A percentile compares a stretch with the other conserved stretches of the same genome.
Evolutionary conservation across 2,113 vertebrate species (phyloP).

Genomic region (Raja brachyura): DNA sequence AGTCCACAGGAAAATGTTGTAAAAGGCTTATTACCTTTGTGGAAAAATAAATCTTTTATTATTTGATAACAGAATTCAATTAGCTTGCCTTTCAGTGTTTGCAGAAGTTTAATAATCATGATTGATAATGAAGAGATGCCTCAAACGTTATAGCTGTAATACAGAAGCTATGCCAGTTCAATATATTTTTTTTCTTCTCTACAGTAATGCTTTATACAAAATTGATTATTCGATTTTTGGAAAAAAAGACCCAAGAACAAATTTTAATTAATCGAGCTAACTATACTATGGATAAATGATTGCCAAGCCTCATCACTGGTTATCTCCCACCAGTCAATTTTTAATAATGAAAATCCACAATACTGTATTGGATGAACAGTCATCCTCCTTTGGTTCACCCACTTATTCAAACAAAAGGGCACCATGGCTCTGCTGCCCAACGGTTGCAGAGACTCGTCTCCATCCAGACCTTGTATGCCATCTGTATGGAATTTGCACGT

Average conservation of each 20-base stretch:
- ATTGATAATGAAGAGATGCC: neutral
- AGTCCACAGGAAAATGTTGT: neutral
- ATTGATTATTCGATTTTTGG: neutral
- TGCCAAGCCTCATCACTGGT: neutral
- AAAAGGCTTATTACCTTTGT: neutral
- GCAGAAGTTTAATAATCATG: no score
- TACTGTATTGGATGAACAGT: neutral
- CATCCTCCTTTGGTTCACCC: no score
- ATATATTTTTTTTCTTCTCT: neutral
- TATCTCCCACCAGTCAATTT: neutral
- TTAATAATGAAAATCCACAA: neutral
- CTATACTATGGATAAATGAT: neutral
- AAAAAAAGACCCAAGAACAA: neutral
- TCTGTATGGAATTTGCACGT: no score
- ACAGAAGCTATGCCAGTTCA: neutral
- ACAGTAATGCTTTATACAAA: no score
- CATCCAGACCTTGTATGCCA: no score
- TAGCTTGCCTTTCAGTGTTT: neutral
- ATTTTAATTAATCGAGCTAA: neutral
- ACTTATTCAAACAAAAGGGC: no score
- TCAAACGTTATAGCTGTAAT: neutral
- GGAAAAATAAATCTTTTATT: neutral
- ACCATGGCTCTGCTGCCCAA: no score
- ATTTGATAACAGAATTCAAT: neutral
- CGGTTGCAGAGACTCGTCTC: no score